Evolutionary conservation across 2,888 invertebrate genomes (phyloP), one percentile per base, ranked within the genome.

Genomic region (Rhamphomyia laevipes): DNA sequence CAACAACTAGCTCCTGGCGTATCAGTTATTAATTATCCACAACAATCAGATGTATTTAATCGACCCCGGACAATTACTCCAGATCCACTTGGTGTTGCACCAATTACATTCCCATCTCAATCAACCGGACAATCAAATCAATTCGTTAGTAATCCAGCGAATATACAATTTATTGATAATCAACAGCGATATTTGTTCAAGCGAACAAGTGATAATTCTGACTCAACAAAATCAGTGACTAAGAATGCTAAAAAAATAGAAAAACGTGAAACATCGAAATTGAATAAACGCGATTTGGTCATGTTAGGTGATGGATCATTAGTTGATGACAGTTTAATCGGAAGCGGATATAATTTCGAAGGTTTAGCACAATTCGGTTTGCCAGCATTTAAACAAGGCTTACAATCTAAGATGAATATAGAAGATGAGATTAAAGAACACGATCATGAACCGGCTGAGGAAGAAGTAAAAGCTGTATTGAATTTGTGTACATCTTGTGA

Each of bases 391-490:
- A 80, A 80, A 57, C 72, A 77, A 56, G 77, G 77, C 52, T 73
- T 80, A 57, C 73, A 72, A 47, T 51, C 60, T 4, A 65, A 62
- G 50, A 65, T 63, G 61, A 66, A 63, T 33, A 61, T 68, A 10
- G 65, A 67, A 52, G 63, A 66, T 51, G 63, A 70, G 56, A 68
- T 73, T 4, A 71, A 78, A 68, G 74, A 75, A 45, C 83, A 86
- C 51, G 86, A 85, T 59, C 74, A 84, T 40, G 88, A 88, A 59
- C 86, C 87, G 0, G 88, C 88, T 1, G 87, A 88, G 64, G 86
- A 82, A 30, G 88, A 88, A 66, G 88, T 88, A 0, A 81, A 76
- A 57, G 84, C 84, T 11, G 86, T 88, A 1, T 83, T 87, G 82
- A 76, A 81, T 56, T 72, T 86, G 2, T 89, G 89, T 67, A 78